Base-by-base conservation (phyloP, 2,797 vertebrate species). In the Notamacropus eugenii region DNA sequence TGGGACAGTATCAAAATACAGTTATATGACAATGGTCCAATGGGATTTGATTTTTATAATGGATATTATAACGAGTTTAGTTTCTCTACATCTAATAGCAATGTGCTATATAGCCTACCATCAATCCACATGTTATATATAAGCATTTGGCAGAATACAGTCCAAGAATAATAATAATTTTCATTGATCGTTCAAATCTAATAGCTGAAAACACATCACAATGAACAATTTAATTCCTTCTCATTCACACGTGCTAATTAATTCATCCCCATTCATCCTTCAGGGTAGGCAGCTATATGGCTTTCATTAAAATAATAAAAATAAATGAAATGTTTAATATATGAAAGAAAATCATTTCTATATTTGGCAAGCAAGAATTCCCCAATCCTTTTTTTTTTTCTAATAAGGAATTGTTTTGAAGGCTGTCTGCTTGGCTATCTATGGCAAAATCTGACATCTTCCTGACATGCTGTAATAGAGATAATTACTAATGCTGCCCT, bases 261-360 rank as follows among this genome's bases (percentile, higher is more conserved):
- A 91, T 96, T 94, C 90, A 96, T 93, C 54, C 94, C 92, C 93
- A 96, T 97, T 92, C 92, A 96, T 95, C 82, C 94, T 94, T 91
- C 82, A 97, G 97, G 56, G 94, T 91, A 92, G 92, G 46, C 91
- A 93, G 93, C 67, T 97, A 95, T 95, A 96, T 93, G 93, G 90
- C 90, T 97, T 96, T 96, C 96, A 97, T 97, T 97, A 97, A 97
- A 97, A 97, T 97, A 97, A 97, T 98, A 97, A 97, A 97, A 98
- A 95, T 92, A 96, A 97, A 96, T 97, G 93, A 96, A 97, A 97
- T 94, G 93, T 94, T 98, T 97, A 96, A 97, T 94, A 96, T 58
- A 94, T 90, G 91, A 91, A 96, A 93, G 54, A 96, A 97, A 92
- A 91, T 31, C 9, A 12, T 50, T 93, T 98, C 92, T 94, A 74